Evolutionary conservation across 2,797 vertebrate species (phyloP), one percentile per base, ranked within the genome.

Genomic region (Eulemur coronatus): DNA sequence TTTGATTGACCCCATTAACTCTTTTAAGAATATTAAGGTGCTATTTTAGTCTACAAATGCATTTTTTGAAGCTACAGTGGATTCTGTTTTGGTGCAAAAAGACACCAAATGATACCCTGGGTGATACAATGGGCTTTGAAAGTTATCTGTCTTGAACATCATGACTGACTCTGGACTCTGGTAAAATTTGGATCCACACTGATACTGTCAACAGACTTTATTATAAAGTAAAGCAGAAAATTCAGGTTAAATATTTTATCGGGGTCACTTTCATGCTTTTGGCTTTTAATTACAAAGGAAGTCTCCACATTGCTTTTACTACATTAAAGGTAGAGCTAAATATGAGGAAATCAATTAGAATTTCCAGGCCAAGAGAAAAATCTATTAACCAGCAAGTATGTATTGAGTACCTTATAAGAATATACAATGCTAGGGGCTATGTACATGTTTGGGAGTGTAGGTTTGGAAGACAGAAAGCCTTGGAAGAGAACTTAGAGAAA

Each of bases 201-300:
- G 15, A 78, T 65, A 22, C 7, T 84, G 26, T 92, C 48, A 65
- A 75, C 18, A 82, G 41, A 84, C 6, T 67, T 94, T 75, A 73
- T 92, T 79, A 59, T 72, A 75, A 90, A 91, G 33, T 43, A 97
- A 92, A 96, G 35, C 13, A 91, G 50, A 67, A 38, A 72, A 89
- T 93, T 91, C 43, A 73, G 24, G 76, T 69, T 92, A 87, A 65
- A 55, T 94, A 50, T 88, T 89, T 84, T 84, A 67, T 84, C 11
- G 96, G 65, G 17, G 24, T 50, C 35, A 81, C 38, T 81, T 87
- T 95, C 18, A 82, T 78, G 35, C 12, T 89, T 94, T 88, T 80
- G 52, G 10, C 46, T 90, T 97, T 96, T 84, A 93, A 85, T 93
- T 78, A 88, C n/a, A 69, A 89, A 89, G 65, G 35, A 91, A 85